phyloP scores from a whole-genome alignment of 1,140 invertebrate species.

The Pseudomyrmex pallidus region DNA sequence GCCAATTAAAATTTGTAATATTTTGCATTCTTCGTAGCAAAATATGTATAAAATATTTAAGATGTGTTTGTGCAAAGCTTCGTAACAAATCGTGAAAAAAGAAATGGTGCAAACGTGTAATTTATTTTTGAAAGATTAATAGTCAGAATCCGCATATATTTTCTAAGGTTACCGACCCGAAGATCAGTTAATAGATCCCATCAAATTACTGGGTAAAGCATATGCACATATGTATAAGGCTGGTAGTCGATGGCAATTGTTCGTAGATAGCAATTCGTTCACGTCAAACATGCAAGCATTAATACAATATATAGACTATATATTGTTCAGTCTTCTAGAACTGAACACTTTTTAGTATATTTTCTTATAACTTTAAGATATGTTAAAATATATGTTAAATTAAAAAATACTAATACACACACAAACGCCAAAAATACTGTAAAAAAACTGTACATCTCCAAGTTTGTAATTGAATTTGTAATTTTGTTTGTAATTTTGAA shows the following conservation, averaged over 20 bases:
- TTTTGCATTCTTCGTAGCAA: neutral
- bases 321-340: no score
- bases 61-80: neutral
- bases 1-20: no score
- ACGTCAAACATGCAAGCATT: slow-evolving; percentile 14
- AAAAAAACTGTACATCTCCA: no score
- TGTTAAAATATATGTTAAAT: no score
- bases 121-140: slow-evolving; percentile 1
- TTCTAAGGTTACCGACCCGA: slow-evolving; percentile 32
- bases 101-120: neutral
- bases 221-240: slow-evolving; percentile 12
- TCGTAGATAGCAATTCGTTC: slow-evolving; percentile 20
- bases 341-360: no score
- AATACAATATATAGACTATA: neutral
- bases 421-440: no score
- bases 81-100: neutral
- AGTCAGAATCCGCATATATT: slow-evolving; percentile 15
- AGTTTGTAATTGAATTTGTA: no score
- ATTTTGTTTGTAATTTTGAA: no score
- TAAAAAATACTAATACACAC: no score
- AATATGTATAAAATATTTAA: no score
- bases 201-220: slow-evolving; percentile 34
- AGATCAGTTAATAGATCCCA: slow-evolving; percentile 36
- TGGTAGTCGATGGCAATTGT: slow-evolving; percentile 20
- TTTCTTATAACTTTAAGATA: no score